Evolutionary conservation across 2,888 invertebrate genomes (phyloP).

Genomic region (Nebria salina): DNA sequence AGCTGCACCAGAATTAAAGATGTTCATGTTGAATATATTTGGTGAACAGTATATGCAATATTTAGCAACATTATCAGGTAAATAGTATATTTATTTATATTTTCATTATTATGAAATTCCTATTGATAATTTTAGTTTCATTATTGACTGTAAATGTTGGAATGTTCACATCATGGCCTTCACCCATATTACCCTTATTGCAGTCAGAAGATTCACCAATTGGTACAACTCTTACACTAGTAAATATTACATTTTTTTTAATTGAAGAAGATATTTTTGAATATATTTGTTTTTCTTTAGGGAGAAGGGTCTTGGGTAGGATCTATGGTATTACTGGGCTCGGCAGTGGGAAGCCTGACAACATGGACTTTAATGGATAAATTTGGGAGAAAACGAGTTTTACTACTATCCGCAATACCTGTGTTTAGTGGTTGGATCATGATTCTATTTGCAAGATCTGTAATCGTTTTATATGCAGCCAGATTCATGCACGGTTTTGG

Average conservation of each 20-base stretch:
- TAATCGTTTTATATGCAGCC: conserved; percentile 69
- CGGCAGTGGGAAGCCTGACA: conserved; percentile 66
- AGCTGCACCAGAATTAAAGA: background rate
- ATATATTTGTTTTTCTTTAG: conserved; percentile 52
- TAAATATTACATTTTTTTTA: conserved; percentile 16
- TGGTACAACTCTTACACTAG: conserved; percentile 38
- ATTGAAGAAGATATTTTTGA: too few species aligned
- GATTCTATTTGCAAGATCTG: conserved; percentile 51
- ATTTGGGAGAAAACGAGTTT: conserved; percentile 67
- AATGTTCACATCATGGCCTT: conserved; percentile 66
- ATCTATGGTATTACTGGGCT: conserved; percentile 67
- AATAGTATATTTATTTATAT: conserved; percentile 9
- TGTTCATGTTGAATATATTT: conserved; percentile 4
- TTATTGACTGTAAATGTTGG: conserved; percentile 55
- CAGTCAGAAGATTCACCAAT: conserved; percentile 46
- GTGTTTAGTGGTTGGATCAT: conserved; percentile 66
- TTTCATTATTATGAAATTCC: background rate
- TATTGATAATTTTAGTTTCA: conserved; percentile 25
- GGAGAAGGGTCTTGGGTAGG: conserved; percentile 69
- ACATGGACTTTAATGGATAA: conserved; percentile 68
- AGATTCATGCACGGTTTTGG: conserved; percentile 75
- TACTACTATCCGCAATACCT: conserved; percentile 65
- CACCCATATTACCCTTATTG: conserved; percentile 68
- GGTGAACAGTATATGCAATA: conserved; percentile 43
- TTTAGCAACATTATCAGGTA: conserved; percentile 41